Percentiles rank a stretch among this genome's conserved stretches.
Conservation (phyloP, 1,140 invertebrate species). For the Oryzaephilus surinamensis region DNA sequence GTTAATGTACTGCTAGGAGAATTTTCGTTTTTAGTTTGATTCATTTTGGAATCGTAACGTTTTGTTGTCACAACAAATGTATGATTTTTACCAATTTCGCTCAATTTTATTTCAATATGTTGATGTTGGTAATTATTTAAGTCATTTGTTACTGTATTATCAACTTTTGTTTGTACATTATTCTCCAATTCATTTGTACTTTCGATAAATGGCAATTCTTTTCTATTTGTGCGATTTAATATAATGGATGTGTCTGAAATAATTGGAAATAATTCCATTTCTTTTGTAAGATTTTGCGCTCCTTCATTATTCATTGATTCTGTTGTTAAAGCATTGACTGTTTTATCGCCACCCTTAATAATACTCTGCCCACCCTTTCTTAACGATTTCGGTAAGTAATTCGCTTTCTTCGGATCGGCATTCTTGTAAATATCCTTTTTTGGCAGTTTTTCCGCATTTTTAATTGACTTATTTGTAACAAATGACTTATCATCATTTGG, state of each 20-base stretch:
- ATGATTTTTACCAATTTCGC: slow-evolving; percentile 8
- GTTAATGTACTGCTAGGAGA: too few species aligned
- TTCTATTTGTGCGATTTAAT: slow-evolving; percentile 31
- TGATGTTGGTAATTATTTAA: slow-evolving; percentile 8
- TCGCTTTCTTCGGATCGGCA: slow-evolving; percentile 9
- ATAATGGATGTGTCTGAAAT: slow-evolving; percentile 21
- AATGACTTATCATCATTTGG: slow-evolving; percentile 10
- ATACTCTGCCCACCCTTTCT: too few species aligned
- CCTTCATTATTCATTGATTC: slow-evolving; percentile 5
- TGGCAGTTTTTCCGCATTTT: slow-evolving; percentile 7
- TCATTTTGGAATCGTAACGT: slow-evolving; percentile 13
- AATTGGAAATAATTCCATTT: slow-evolving; percentile 30
- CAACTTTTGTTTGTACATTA: not conserved
- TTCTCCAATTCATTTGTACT: slow-evolving; percentile 12
- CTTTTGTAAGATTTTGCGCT: slow-evolving; percentile 21
- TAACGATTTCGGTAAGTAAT: too few species aligned
- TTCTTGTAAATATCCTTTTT: slow-evolving; percentile 12
- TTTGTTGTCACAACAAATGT: slow-evolving; percentile 4
- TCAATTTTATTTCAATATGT: slow-evolving; percentile 15
- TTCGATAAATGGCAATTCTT: slow-evolving; percentile 24
- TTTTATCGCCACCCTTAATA: slow-evolving; percentile 4
- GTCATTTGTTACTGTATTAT: not conserved
- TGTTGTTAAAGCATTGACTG: not conserved
- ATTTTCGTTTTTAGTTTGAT: too few species aligned
- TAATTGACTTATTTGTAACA: slow-evolving; percentile 14